phyloP scores from a whole-genome alignment of 2,113 vertebrate species.

The Callionymus lyra region DNA sequence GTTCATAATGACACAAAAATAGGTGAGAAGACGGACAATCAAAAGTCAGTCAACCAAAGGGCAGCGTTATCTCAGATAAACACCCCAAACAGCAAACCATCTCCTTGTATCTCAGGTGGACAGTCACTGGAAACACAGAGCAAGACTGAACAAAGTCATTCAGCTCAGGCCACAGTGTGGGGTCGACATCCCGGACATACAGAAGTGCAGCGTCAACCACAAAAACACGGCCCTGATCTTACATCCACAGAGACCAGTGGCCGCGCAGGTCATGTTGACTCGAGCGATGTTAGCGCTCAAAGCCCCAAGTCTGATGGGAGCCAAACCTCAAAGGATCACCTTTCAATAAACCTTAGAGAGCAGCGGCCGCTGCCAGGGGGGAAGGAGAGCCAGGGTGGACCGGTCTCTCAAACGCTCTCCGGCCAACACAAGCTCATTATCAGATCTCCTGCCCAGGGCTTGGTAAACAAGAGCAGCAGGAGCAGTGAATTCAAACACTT shows the following conservation, averaged over 20 bases:
- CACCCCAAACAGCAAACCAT: constrained; percentile 10
- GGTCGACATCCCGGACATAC: constrained; percentile 3
- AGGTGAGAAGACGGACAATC: not conserved
- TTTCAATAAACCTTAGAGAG: constrained; percentile 8
- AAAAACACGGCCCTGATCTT: constrained; percentile 11
- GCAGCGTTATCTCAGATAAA: constrained; percentile 1
- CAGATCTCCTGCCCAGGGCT: not conserved
- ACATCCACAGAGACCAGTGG: constrained; percentile 11
- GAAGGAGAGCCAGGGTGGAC: constrained; percentile 10
- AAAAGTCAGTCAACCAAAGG: constrained; percentile 7
- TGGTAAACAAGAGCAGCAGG: constrained; percentile 7
- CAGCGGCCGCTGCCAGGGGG: constrained; percentile 1
- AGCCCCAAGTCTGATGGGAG: constrained; percentile 8
- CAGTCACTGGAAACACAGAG: too few species aligned
- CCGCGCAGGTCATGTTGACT: not conserved
- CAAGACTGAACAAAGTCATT: constrained; percentile 1
- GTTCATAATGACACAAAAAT: not conserved
- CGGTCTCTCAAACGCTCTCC: constrained; percentile 7
- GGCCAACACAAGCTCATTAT: constrained; percentile 19
- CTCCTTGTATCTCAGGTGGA: constrained; percentile 5
- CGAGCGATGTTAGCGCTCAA: constrained; percentile 13
- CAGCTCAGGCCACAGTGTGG: constrained; percentile 7
- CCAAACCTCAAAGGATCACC: constrained; percentile 18
- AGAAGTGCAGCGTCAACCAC: constrained; percentile 5
- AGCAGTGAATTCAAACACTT: constrained; percentile 7